Conservation (phyloP, 2,797 vertebrate species). For the Chiroxiphia lanceolata region DNA sequence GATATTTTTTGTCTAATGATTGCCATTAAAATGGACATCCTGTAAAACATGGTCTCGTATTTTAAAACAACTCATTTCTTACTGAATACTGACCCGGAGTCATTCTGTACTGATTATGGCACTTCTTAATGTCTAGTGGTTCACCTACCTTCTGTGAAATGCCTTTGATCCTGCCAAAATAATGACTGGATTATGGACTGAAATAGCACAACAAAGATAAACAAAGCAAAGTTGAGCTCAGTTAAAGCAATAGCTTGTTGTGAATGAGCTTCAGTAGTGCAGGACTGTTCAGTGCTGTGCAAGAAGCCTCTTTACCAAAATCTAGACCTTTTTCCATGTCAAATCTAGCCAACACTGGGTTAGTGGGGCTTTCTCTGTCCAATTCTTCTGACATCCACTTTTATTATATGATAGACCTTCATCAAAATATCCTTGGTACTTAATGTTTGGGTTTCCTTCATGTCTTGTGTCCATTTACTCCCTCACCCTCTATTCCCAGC, state of each 20-base stretch:
- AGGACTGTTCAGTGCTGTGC: background rate
- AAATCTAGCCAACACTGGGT: background rate
- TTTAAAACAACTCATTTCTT: background rate
- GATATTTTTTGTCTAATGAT: background rate
- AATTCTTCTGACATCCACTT: background rate
- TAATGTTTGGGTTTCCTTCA: background rate
- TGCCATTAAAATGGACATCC: background rate
- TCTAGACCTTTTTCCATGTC: background rate
- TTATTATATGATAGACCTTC: background rate
- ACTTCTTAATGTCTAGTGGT: background rate
- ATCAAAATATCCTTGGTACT: background rate
- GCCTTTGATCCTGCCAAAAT: background rate
- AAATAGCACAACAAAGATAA: background rate
- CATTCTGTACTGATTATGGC: background rate
- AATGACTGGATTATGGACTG: background rate
- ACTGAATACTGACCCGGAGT: background rate
- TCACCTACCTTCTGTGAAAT: background rate
- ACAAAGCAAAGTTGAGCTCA: background rate
- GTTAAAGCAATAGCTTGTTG: background rate
- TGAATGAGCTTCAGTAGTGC: background rate
- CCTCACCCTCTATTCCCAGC: background rate
- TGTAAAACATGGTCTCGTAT: background rate
- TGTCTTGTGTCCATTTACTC: background rate
- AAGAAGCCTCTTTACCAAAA: background rate
- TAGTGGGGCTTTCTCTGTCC: background rate